Evolutionary conservation across 2,797 vertebrate genomes (phyloP).

Genomic region (Otolemur crassicaudatus): DNA sequence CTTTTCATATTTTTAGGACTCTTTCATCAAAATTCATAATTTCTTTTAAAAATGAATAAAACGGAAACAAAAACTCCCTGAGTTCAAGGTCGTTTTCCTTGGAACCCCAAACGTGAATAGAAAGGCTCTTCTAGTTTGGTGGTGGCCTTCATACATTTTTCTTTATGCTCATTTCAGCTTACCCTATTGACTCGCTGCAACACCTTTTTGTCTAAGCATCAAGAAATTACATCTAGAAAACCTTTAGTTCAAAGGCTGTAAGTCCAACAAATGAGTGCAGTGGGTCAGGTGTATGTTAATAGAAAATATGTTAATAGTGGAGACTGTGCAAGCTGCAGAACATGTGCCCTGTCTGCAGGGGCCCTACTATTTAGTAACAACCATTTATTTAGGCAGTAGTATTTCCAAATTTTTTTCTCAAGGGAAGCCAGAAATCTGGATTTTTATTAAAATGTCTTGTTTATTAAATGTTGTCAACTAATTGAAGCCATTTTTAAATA

Average conservation of each 20-base stretch:
- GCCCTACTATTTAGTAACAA: neutral
- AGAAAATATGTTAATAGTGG: neutral
- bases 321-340: neutral
- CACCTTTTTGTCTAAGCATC: neutral
- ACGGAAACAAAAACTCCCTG: neutral
- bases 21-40: neutral
- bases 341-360: fast-evolving
- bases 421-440: neutral
- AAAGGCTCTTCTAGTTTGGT: neutral
- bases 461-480: constrained; percentile 31
- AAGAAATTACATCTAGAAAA: constrained; percentile 19
- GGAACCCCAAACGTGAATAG: neutral
- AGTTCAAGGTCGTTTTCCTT: neutral
- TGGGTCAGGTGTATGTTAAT: neutral
- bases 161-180: neutral
- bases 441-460: constrained; percentile 25
- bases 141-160: neutral
- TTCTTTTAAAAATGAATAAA: constrained; percentile 30
- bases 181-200: neutral
- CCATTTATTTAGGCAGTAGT: neutral
- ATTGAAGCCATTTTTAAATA: constrained; percentile 9
- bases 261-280: neutral
- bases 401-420: neutral
- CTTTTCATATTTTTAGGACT: constrained; percentile 4
- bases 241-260: neutral